Evolutionary conservation across 2,888 invertebrate genomes (phyloP).

Genomic region (Lochmaea crataegi): DNA sequence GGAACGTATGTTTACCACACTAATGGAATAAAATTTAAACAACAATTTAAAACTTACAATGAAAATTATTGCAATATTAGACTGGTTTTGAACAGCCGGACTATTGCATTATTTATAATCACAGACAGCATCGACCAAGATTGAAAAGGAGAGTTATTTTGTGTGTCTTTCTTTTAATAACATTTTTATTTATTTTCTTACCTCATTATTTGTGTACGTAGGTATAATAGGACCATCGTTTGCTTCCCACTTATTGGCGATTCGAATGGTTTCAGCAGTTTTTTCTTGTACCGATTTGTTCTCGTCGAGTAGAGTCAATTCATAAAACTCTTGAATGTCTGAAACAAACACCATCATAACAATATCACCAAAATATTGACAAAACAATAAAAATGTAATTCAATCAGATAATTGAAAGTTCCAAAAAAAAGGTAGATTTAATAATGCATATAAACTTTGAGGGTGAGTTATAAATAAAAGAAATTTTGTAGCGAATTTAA

Average conservation of each 20-base stretch:
- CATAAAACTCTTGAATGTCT: conserved; percentile 99
- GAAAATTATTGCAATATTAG: not conserved
- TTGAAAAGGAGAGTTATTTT: too few relatives aligned
- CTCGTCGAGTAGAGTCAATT: conserved; percentile 95
- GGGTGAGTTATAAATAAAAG: too few relatives aligned
- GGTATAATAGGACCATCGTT: conserved; percentile 73
- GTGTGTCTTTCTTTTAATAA: too few relatives aligned
- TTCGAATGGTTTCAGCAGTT: conserved; percentile 93
- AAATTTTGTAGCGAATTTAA: not conserved
- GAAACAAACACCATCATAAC: conserved; percentile 51
- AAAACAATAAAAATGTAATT: not conserved
- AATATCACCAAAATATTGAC: not conserved
- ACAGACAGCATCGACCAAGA: not conserved
- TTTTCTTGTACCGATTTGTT: conserved; percentile 95
- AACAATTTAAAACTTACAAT: not conserved
- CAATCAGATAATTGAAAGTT: not conserved
- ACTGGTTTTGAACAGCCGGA: not conserved
- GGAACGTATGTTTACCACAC: not conserved
- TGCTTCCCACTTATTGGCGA: conserved; percentile 94
- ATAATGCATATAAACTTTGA: too few relatives aligned
- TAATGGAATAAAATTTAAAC: not conserved
- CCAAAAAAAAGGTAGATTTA: not conserved
- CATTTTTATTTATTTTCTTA: conserved; percentile 66
- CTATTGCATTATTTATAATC: not conserved
- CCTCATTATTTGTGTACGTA: conserved; percentile 71